phyloP scores from a whole-genome alignment of 2,797 vertebrate species.

The Vireo griseus region DNA sequence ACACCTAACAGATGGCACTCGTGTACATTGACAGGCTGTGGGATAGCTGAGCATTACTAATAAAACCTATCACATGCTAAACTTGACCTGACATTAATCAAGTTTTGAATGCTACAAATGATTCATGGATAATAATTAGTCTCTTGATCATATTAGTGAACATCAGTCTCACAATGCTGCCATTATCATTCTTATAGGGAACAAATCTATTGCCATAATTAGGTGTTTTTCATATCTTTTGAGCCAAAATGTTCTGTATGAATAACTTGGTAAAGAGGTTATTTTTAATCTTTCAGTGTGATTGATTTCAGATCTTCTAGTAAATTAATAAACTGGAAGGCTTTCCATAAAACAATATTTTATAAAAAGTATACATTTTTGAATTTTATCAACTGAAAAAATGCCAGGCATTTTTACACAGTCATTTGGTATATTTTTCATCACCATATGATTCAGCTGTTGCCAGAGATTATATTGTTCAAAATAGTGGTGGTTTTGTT shows the following conservation, averaged over 20 bases:
- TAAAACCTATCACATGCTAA: slow-evolving; percentile 68
- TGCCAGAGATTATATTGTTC: neutral
- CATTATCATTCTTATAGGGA: slow-evolving; percentile 52
- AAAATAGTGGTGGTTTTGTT: neutral
- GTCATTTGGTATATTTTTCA: neutral
- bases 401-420: neutral
- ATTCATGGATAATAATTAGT: slow-evolving; percentile 72
- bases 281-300: slow-evolving; percentile 9
- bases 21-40: slow-evolving; percentile 59
- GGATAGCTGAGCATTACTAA: slow-evolving; percentile 69
- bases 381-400: neutral
- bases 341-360: neutral
- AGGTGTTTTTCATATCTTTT: slow-evolving; percentile 49
- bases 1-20: slow-evolving; percentile 60
- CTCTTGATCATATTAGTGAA: slow-evolving; percentile 66
- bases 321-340: neutral
- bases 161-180: slow-evolving; percentile 45
- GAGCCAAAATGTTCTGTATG: slow-evolving; percentile 42
- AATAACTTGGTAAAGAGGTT: slow-evolving; percentile 50
- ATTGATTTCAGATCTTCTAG: neutral
- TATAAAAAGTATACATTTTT: neutral
- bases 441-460: neutral
- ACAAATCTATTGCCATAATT: slow-evolving; percentile 55
- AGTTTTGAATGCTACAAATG: slow-evolving; percentile 70
- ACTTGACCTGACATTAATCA: slow-evolving; percentile 74